Conservation (phyloP, 2,113 vertebrate species). For the Mugil cephalus region DNA sequence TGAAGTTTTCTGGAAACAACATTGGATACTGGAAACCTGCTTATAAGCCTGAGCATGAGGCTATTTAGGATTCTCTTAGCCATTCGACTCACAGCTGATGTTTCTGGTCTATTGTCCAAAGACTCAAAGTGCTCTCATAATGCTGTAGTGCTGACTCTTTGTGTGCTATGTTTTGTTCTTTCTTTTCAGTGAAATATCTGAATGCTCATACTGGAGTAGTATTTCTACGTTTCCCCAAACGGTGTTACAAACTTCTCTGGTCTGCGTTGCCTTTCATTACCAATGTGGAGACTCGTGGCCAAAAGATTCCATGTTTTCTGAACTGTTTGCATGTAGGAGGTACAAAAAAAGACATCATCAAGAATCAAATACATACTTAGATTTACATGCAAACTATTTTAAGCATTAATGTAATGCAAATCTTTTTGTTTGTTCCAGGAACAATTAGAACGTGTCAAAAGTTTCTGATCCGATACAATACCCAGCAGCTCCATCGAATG, state of each 20-base stretch:
- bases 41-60: neutral
- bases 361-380: neutral
- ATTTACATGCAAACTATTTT: neutral
- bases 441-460: conserved; percentile 97
- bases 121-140: neutral
- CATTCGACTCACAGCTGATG: neutral
- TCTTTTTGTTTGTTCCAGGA: conserved; percentile 78
- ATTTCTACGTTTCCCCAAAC: conserved; percentile 91
- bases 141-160: neutral
- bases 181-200: conserved; percentile 90
- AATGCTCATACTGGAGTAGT: conserved; percentile 93
- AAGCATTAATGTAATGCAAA: neutral
- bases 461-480: conserved; percentile 93
- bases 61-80: neutral
- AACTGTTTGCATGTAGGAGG: conserved; percentile 94
- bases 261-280: conserved; percentile 93
- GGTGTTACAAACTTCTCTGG: conserved; percentile 88
- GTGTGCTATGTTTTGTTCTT: neutral
- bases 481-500: conserved; percentile 87
- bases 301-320: conserved; percentile 87
- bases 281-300: conserved; percentile 82
- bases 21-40: neutral
- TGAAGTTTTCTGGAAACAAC: too few relatives aligned
- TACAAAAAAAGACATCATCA: conserved; percentile 61
- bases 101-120: neutral